Evolutionary conservation across 2,888 invertebrate species (phyloP), one percentile per base, ranked within the genome.

Genomic region (Trissolcus japonicus): DNA sequence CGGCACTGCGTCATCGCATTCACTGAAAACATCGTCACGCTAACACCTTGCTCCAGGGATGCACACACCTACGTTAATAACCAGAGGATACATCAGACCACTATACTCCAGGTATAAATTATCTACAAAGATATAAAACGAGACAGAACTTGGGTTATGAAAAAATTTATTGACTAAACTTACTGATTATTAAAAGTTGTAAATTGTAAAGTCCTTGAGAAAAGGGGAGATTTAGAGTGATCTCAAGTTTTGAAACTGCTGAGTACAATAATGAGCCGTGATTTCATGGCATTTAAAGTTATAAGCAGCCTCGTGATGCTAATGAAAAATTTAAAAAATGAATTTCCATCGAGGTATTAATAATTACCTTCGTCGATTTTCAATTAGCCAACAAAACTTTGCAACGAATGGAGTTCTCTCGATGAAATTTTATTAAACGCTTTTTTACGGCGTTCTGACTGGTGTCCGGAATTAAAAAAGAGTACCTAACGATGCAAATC

Each of bases 1-100:
- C 92, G 97, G 65, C 99, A 99, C 90, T 98, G 98, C 90, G 96
- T 98, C 83, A 95, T 99, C 82, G 96, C 98, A 63, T 93, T 94
- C 86, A 93, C 96, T 69, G 95, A 96, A 80, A 96, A 96, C 85
- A 97, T 97, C 60, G 95, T 98, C 75, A 98, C 97, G 81, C 93
- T 98, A 51, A 98, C 98, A 29, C 98, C 99, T 7, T 94, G 96
- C 84, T 96, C 96, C 86, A 92, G 96, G 25, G 97, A 98, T 89
- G 97, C 98, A 11, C 95, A 97, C 87, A 97, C 97, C 35, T 97
- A 96, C 89, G 96, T 99, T 80, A 98, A 99, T 90, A 96, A 96
- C 56, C 95, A 96, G 86, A 93, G 96, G 82, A 95, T 98, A 85
- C 93, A 94, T 86, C 98, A 98, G 89, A 96, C 98, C 35, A 97